Evolutionary conservation across 2,113 vertebrate genomes (phyloP).

Genomic region (Galbula dea): DNA sequence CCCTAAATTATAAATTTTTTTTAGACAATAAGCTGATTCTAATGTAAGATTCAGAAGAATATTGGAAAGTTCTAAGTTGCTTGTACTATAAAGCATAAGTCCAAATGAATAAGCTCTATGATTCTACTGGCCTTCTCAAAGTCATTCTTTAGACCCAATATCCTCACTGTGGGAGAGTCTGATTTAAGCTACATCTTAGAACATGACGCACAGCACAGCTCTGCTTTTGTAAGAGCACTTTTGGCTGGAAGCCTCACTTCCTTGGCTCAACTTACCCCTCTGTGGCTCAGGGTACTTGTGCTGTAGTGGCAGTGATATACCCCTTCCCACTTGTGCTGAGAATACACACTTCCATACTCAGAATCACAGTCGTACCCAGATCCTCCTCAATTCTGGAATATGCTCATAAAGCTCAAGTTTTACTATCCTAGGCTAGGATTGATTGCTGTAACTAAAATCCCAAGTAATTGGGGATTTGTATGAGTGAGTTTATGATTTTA

Average conservation of each 20-base stretch:
- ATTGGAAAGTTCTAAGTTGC: background rate
- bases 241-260: conserved; percentile 17
- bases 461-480: too few species aligned
- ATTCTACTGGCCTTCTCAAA: background rate
- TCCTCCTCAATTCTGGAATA: background rate
- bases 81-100: background rate
- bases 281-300: background rate
- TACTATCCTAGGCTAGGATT: background rate
- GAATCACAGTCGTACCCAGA: background rate
- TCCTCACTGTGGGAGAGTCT: background rate
- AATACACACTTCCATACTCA: background rate
- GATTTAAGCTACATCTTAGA: background rate
- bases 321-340: background rate
- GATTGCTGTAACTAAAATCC: background rate
- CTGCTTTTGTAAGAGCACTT: background rate
- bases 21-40: background rate
- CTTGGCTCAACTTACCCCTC: background rate
- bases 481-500: background rate
- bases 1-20: background rate
- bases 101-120: background rate
- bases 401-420: background rate
- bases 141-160: background rate
- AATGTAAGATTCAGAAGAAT: background rate
- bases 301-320: background rate
- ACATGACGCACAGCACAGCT: background rate